Percentiles rank a stretch among this genome's conserved stretches.
phyloP scores from a whole-genome alignment of 2,888 invertebrate species.

The Seira sanloemensis region DNA sequence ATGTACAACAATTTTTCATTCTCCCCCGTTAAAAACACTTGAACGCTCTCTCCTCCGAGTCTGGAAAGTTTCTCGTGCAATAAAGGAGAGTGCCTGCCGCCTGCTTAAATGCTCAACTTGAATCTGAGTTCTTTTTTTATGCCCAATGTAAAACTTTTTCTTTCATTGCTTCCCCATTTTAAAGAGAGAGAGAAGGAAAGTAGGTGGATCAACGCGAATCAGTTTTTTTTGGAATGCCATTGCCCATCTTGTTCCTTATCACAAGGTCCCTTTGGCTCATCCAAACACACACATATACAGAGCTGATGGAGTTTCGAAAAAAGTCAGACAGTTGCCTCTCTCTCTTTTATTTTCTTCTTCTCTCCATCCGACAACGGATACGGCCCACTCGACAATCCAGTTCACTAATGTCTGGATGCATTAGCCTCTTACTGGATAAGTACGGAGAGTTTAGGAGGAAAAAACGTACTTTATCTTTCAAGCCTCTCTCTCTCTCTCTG shows the following conservation, averaged over 20 bases:
- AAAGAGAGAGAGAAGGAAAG: neutral
- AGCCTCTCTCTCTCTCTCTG: too few relatives aligned
- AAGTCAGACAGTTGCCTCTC: conserved; percentile 52
- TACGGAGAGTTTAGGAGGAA: conserved; percentile 23
- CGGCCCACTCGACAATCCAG: conserved; percentile 36
- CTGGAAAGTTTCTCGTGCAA: neutral
- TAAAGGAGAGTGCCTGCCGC: neutral
- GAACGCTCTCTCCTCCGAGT: neutral
- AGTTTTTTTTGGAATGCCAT: too few relatives aligned
- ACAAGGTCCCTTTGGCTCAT: too few relatives aligned
- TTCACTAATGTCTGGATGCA: conserved; percentile 61
- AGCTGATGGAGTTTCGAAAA: conserved; percentile 48
- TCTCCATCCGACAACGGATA: neutral
- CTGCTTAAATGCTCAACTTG: neutral
- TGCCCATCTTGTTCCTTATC: too few relatives aligned
- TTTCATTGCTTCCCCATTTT: neutral
- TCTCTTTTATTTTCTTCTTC: too few relatives aligned
- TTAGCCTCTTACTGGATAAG: too few relatives aligned
- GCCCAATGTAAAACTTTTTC: neutral
- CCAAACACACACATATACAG: neutral
- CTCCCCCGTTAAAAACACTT: neutral
- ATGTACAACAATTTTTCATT: neutral
- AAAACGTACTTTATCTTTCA: conserved; percentile 1
- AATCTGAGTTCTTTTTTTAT: neutral
- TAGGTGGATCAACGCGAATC: neutral